Conservation (phyloP, 2,888 invertebrate species). For the Oscheius sp. region DNA sequence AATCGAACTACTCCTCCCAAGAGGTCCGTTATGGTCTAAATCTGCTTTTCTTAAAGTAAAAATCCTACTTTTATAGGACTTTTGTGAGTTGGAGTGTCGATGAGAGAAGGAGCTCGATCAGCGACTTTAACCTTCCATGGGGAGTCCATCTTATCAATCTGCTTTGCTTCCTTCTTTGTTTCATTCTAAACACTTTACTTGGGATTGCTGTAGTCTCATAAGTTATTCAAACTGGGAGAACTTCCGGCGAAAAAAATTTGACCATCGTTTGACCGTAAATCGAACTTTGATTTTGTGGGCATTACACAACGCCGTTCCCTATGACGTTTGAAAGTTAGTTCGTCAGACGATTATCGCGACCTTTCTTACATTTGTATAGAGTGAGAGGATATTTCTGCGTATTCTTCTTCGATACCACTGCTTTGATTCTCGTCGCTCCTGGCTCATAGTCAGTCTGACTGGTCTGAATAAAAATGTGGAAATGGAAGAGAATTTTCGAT, state of each 20-base stretch:
- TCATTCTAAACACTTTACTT: too few relatives aligned
- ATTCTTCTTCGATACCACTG: slow-evolving; percentile 23
- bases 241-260: too few relatives aligned
- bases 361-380: slow-evolving; percentile 40
- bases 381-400: slow-evolving; percentile 44
- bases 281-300: slow-evolving; percentile 1
- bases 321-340: background rate
- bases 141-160: slow-evolving; percentile 33
- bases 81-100: slow-evolving; percentile 27
- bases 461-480: slow-evolving; percentile 4
- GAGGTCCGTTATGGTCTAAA: slow-evolving; percentile 17
- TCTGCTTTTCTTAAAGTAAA: background rate
- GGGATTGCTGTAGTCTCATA: too few relatives aligned
- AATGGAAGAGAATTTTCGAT: background rate
- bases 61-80: slow-evolving; percentile 32
- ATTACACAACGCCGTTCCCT: background rate
- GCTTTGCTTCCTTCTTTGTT: slow-evolving; percentile 34
- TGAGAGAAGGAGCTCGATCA: slow-evolving; percentile 12
- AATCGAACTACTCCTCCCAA: slow-evolving; percentile 17
- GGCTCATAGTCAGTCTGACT: background rate
- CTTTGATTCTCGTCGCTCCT: background rate
- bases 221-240: too few relatives aligned
- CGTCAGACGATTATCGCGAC: background rate
- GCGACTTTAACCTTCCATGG: slow-evolving; percentile 31
- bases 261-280: too few relatives aligned